phyloP scores from a whole-genome alignment of 1,140 invertebrate species.

The Drosophila ficusphila region DNA sequence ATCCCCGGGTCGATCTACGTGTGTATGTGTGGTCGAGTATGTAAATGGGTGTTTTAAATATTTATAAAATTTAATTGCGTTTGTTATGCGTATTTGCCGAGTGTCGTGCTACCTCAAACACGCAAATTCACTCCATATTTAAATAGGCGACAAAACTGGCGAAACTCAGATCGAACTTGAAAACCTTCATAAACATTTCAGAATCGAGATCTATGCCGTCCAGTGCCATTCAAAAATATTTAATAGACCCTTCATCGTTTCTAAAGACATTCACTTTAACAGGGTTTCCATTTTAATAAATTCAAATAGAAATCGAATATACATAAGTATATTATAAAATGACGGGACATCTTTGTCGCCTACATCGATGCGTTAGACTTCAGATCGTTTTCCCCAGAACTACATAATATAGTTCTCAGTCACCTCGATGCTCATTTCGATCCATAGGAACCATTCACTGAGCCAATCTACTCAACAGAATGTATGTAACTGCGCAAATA shows the following conservation, averaged over 20 bases:
- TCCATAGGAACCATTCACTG: constrained; percentile 25
- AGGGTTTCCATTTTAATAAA: too few species aligned
- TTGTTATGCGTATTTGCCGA: constrained; percentile 67
- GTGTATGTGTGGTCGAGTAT: constrained; percentile 60
- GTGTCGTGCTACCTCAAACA: constrained; percentile 57
- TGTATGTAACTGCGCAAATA: constrained; percentile 76
- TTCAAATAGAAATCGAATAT: too few species aligned
- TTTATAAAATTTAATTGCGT: constrained; percentile 80
- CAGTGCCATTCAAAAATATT: too few species aligned
- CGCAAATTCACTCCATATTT: constrained; percentile 70
- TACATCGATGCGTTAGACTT: constrained; percentile 5
- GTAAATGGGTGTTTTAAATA: constrained; percentile 76
- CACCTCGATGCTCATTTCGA: constrained; percentile 1
- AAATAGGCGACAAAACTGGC: constrained; percentile 35
- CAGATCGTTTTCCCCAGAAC: constrained; percentile 12
- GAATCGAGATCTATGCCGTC: too few species aligned
- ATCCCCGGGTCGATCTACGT: constrained; percentile 10
- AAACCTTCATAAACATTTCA: too few species aligned
- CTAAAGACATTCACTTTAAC: too few species aligned
- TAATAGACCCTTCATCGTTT: too few species aligned
- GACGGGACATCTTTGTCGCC: constrained; percentile 45
- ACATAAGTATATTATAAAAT: too few species aligned
- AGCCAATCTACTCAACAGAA: constrained; percentile 58
- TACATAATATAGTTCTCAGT: background rate
- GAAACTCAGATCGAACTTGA: background rate